Base-by-base conservation (phyloP, 1,140 invertebrate species). In the Rhizoglyphus robini region DNA sequence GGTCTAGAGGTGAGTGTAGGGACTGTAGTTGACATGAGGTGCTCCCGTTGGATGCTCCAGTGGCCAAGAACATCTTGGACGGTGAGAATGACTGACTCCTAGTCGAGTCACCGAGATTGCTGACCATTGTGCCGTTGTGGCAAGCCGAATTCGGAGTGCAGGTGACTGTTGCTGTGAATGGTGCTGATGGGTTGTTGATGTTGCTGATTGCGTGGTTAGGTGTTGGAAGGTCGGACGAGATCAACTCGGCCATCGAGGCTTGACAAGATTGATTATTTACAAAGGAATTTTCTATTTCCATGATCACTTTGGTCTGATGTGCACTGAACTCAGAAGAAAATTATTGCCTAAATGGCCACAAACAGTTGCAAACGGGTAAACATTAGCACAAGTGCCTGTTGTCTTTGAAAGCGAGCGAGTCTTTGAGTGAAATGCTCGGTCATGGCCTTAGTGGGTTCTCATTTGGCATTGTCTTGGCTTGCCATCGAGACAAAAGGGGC, bases 191-290 rank as follows among this genome's bases (percentile, higher is more conserved):
- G 8, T 8, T 54, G 8, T 11, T 15, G 51, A 23, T 11, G 20
- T 25, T 27, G 15, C 23, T 25, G 8, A 23, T 8, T 54, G 51
- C 23, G 23, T 20, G 15, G 20, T 8, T 54, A 5, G 51, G 20
- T 32, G 51, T 54, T 32, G 8, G 51, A 54, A 8, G 31, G 8
- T 54, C 51, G 5, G 51, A 54, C 32, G 85, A 86, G 84, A 90
- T 88, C 76, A 92, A 91, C 75, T 93, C 90, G 15, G 89, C 88
- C 87, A 93, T 92, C 51, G 87, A 89, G 0, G 88, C 88, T 74
- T 90, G 88, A 72, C 86, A 89, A 77, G 88, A 88, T 74, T 90
- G 88, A 72, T 86, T 90, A 77, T 88, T 90, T 73, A 93, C 91
- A 79, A 91, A 93, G 66, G 88, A 88, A 46, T 86, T 87, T 73